A percentile compares a stretch with the other conserved stretches of the same genome.
These are phyloP conservation scores for Catamblyrhynchus diadema DNA, from an alignment of 2,797 vertebrate species.

Conservation along the genomic window DNA sequence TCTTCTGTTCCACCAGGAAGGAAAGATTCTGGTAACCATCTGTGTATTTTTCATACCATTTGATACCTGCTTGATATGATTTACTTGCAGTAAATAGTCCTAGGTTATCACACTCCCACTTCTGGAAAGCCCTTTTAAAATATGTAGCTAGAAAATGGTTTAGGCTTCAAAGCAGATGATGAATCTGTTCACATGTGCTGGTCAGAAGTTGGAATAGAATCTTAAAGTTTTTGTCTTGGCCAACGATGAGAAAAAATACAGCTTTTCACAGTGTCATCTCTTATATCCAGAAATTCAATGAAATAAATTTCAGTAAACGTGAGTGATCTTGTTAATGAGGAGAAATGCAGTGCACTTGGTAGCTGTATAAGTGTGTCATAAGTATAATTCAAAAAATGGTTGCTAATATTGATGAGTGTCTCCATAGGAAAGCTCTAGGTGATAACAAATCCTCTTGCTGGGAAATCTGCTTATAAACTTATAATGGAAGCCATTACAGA, in stretches of 20 bases:
- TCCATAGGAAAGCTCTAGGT: neutral
- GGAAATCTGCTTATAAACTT: slow-evolving; percentile 29
- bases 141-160: neutral
- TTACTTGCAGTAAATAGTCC: neutral
- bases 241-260: neutral
- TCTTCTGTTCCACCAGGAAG: neutral
- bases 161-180: neutral
- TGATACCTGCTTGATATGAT: neutral
- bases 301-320: neutral
- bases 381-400: neutral
- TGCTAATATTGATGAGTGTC: neutral
- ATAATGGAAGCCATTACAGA: neutral
- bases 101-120: neutral
- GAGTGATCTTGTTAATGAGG: neutral
- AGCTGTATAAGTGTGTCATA: neutral
- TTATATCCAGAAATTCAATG: neutral
- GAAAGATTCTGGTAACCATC: neutral
- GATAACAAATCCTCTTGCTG: neutral
- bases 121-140: neutral
- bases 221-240: neutral
- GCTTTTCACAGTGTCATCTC: neutral
- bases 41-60: neutral
- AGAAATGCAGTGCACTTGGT: neutral
- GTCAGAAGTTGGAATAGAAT: neutral
- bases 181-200: neutral